A percentile compares a stretch with the other conserved stretches of the same genome.
phyloP scores from a whole-genome alignment of 1,140 invertebrate genomes.

The Heliconius himera region DNA sequence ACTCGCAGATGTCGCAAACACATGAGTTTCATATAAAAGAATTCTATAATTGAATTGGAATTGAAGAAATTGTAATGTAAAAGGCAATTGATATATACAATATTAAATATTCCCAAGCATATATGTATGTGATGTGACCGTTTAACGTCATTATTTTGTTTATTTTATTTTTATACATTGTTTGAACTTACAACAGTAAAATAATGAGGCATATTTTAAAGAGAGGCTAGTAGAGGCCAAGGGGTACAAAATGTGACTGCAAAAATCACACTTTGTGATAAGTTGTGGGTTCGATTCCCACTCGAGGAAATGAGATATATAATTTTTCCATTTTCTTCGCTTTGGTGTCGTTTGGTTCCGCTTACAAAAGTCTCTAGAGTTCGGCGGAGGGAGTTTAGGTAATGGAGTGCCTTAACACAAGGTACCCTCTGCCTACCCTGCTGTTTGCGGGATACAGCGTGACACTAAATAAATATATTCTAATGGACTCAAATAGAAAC shows the following conservation, averaged over 20 bases:
- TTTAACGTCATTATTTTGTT: background rate
- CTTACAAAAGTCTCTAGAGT: no score
- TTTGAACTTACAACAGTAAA: background rate
- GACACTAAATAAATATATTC: background rate
- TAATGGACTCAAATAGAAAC: slow-evolving; percentile 27
- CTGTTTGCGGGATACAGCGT: no score
- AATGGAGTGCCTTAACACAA: no score
- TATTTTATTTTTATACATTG: background rate
- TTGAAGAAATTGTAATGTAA: background rate
- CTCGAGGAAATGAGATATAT: no score
- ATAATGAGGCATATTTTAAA: background rate
- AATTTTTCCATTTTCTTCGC: no score
- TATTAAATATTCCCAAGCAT: background rate
- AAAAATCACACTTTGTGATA: no score
- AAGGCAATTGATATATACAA: background rate
- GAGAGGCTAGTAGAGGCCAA: no score
- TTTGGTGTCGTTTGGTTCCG: no score
- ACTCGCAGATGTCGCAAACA: background rate
- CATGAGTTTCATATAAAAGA: background rate
- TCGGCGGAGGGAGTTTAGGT: no score
- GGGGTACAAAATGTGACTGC: no score
- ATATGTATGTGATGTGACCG: background rate
- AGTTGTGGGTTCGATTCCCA: no score
- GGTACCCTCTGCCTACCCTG: no score
- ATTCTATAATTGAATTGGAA: background rate